These are phyloP conservation scores for Cirrhinus mrigala DNA, from an alignment of 2,797 vertebrate species.

Conservation along the genomic window DNA sequence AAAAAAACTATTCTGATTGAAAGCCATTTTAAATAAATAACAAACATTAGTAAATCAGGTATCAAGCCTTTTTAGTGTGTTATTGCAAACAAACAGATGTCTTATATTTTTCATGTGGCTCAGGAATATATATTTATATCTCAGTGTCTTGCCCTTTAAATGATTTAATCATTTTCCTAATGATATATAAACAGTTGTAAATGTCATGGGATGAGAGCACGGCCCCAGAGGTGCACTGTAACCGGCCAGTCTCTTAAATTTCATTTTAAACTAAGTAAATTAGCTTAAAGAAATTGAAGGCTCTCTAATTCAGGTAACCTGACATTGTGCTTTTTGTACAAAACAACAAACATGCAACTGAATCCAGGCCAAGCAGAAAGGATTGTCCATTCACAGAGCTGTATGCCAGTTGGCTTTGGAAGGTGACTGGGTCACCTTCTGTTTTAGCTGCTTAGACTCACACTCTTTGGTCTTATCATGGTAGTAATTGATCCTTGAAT, in stretches of 20 bases:
- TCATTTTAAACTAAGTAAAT: background rate
- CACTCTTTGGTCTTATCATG: background rate
- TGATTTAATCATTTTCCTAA: background rate
- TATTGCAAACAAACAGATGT: background rate
- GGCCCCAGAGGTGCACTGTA: background rate
- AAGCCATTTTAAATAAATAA: background rate
- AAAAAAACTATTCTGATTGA: too few relatives aligned
- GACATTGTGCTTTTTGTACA: background rate
- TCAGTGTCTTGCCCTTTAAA: background rate
- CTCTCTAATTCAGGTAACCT: background rate
- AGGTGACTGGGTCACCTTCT: background rate
- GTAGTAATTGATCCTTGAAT: background rate
- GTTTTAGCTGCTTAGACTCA: background rate
- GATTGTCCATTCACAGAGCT: slow-evolving; percentile 23
- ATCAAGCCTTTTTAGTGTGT: background rate
- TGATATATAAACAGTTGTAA: background rate
- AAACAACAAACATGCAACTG: background rate
- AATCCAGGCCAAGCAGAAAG: background rate
- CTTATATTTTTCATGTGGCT: background rate
- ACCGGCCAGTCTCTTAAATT: background rate
- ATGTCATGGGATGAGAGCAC: background rate
- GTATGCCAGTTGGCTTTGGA: background rate
- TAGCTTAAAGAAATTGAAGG: background rate
- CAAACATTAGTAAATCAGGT: background rate
- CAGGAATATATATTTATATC: background rate